Base-by-base conservation (phyloP, 2,888 invertebrate genomes). In the Lacanobia wlatinum region DNA sequence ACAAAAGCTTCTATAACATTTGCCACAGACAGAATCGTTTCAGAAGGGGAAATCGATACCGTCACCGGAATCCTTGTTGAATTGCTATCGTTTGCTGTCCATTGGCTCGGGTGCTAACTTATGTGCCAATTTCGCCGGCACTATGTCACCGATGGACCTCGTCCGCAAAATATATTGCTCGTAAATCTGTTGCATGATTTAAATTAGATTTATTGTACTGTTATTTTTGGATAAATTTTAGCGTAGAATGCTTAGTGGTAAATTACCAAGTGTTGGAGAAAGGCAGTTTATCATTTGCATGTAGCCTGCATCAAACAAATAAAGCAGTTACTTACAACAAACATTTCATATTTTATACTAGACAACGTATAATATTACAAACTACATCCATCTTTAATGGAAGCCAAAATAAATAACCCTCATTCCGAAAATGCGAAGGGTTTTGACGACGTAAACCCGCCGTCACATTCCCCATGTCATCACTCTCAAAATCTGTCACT, bases 111-210 rank as follows among this genome's bases (percentile, higher is more conserved):
- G 69, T 70, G 85, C 87, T 92, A 90, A 93, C 91, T 88, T 92
- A 92, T 91, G 90, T 87, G 88, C 90, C 93, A 93, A 94, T 93
- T 90, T 92, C 87, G 85, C 69, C 76, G 76, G 78, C 82, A 91
- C 88, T 93, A 91, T 90, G 92, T 93, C 93, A 92, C 90, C 90
- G 78, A 91, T 91, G 90, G 90, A 90, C 88, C 83, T 78, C 86
- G 86, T 79, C 83, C 81, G 60, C 82, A 68, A 82, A 90, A 89
- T 89, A 82, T 83, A 81, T 80, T 74, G 78, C 76, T 78, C 76
- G 70, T 73, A 75, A 85, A 75, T 70, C 64, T 70, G 64, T 62
- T 78, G 74, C 69, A 73, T 76, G 80, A 83, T 78, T 84, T 73
- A 72, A 84, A 80, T 79, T 62, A 73, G 43, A 70, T 63, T 58